These are phyloP conservation scores for Phrixothrix hirtus DNA, from an alignment of 2,888 invertebrate species.

Conservation along the genomic window DNA sequence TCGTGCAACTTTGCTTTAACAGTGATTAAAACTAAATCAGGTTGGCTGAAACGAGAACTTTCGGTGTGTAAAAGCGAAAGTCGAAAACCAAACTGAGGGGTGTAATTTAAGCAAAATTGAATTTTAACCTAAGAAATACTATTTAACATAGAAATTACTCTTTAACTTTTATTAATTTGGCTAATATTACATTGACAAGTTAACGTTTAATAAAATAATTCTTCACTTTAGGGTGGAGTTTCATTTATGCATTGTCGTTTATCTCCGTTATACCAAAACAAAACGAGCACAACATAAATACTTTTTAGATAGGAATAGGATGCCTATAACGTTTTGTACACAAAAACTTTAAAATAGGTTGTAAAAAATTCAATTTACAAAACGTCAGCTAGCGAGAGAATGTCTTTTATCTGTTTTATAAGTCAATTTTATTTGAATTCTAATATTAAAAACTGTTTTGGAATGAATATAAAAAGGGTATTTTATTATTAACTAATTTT, in stretches of 20 bases:
- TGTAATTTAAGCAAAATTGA: slow-evolving; percentile 3
- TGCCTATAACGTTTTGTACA: neutral
- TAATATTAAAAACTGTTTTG: slow-evolving; percentile 4
- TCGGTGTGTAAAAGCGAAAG: slow-evolving; percentile 7
- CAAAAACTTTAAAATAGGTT: neutral
- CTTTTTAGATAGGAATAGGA: neutral
- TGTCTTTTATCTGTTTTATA: neutral
- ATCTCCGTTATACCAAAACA: too few species aligned
- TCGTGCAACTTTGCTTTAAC: slow-evolving; percentile 20
- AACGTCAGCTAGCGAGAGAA: neutral
- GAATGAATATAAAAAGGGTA: neutral
- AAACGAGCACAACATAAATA: neutral
- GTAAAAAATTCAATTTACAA: slow-evolving; percentile 4
- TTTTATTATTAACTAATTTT: neutral
- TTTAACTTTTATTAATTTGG: too few species aligned
- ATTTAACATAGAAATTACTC: too few species aligned
- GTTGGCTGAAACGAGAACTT: slow-evolving; percentile 16
- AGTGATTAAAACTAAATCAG: slow-evolving; percentile 21
- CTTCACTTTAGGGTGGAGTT: too few species aligned
- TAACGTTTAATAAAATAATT: too few species aligned
- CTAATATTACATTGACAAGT: too few species aligned
- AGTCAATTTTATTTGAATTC: neutral
- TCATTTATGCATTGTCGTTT: too few species aligned
- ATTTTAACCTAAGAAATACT: slow-evolving; percentile 3
- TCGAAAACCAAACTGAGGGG: slow-evolving; percentile 1